Evolutionary conservation across 2,113 vertebrate species (phyloP).

Genomic region (Indicator maculatus): DNA sequence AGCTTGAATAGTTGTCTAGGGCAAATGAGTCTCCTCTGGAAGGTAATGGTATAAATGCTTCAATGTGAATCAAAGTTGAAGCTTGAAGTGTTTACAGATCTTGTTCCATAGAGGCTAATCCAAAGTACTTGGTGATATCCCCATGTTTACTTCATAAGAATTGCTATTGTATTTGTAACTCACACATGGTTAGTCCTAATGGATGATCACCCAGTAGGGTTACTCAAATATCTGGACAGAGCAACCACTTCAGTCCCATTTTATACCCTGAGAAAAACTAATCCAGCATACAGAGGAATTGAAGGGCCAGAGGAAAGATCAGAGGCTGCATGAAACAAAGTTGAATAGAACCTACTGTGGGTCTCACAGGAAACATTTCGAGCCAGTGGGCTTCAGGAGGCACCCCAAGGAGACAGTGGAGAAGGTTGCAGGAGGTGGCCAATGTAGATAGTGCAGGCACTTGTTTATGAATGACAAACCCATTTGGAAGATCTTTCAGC

Average conservation of each 20-base stretch:
- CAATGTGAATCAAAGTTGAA: not conserved
- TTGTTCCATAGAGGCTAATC: not conserved
- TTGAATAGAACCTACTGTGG: not conserved
- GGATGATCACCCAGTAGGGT: not conserved
- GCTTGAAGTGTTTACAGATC: not conserved
- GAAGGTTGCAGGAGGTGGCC: not conserved
- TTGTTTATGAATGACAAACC: not conserved
- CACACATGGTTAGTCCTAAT: not conserved
- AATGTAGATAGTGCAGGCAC: not conserved
- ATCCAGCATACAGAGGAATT: accelerated
- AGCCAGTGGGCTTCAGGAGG: not conserved
- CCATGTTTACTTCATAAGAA: not conserved
- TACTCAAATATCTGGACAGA: not conserved
- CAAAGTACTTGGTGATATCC: not conserved
- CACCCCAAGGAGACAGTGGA: not conserved
- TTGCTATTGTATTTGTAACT: not conserved
- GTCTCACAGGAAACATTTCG: not conserved
- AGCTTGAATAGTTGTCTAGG: not conserved
- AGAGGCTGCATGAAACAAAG: not conserved
- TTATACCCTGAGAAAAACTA: not conserved
- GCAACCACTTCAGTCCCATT: accelerated
- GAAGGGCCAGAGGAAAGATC: not conserved
- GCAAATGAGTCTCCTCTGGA: not conserved
- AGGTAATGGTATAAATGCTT: not conserved
- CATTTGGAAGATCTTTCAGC: not conserved